phyloP scores from a whole-genome alignment of 2,888 invertebrate genomes.

The Homarus gammarus region DNA sequence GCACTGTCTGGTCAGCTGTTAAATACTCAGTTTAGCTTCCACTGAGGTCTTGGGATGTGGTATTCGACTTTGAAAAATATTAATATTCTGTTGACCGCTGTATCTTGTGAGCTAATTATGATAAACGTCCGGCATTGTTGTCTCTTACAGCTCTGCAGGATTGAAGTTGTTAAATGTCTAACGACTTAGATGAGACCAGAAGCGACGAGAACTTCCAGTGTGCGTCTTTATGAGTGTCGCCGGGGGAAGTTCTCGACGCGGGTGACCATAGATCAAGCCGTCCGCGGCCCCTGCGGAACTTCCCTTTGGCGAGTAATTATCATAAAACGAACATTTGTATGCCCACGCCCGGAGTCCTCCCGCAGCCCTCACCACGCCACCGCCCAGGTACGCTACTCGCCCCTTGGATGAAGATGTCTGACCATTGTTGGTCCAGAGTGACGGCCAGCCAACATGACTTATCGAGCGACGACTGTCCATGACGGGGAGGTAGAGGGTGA shows the following conservation, averaged over 20 bases:
- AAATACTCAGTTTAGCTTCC: no score
- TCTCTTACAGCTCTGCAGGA: no score
- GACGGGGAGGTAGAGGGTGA: neutral
- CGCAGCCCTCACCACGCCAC: constrained; percentile 12
- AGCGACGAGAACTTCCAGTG: no score
- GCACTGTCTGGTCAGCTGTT: no score
- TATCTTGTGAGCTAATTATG: no score
- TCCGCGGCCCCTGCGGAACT: constrained; percentile 55
- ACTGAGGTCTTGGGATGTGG: no score
- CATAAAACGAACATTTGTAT: constrained; percentile 67
- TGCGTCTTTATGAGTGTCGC: no score
- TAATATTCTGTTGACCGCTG: no score
- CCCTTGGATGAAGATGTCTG: constrained; percentile 64
- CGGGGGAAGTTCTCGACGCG: neutral
- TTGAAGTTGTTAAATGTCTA: no score
- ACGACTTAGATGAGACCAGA: no score
- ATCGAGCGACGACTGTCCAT: neutral
- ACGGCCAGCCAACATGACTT: neutral
- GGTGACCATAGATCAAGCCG: constrained; percentile 58
- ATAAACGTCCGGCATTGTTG: no score
- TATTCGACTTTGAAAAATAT: no score
- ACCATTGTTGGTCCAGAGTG: constrained; percentile 16
- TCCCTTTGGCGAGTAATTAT: constrained; percentile 65
- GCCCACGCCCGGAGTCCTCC: constrained; percentile 53
- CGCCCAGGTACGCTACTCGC: constrained; percentile 12